These are phyloP conservation scores for Lasioglossum calceatum DNA, from an alignment of 2,888 invertebrate genomes.

Conservation along the genomic window DNA sequence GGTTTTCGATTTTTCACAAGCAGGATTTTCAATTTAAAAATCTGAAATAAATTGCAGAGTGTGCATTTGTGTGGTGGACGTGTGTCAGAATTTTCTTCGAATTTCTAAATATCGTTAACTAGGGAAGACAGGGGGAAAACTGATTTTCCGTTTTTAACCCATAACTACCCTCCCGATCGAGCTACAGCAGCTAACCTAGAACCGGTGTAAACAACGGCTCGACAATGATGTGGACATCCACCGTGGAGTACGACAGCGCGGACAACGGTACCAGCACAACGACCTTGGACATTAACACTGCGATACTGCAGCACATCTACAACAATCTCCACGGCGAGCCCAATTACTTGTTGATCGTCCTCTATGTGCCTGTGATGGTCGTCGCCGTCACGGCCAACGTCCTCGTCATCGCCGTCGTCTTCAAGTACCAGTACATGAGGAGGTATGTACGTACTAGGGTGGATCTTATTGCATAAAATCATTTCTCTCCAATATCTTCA, in stretches of 20 bases:
- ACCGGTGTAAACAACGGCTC: neutral
- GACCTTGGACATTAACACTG: constrained; percentile 60
- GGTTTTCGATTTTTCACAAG: too few relatives aligned
- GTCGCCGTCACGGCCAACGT: constrained; percentile 88
- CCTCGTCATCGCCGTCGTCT: constrained; percentile 88
- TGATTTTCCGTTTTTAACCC: neutral
- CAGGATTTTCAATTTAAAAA: too few relatives aligned
- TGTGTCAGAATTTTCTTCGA: too few relatives aligned
- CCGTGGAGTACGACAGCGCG: constrained; percentile 16
- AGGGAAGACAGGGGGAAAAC: too few relatives aligned
- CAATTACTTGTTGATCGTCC: constrained; percentile 85
- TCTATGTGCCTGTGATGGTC: constrained; percentile 88
- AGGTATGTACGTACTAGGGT: constrained; percentile 86
- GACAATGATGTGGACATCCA: constrained; percentile 12
- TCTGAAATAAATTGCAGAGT: too few relatives aligned
- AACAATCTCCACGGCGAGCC: constrained; percentile 69
- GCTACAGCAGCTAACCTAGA: too few relatives aligned
- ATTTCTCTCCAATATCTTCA: too few relatives aligned
- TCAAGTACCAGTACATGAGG: constrained; percentile 89
- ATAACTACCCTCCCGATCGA: too few relatives aligned
- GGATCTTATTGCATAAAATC: too few relatives aligned
- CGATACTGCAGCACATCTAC: constrained; percentile 70
- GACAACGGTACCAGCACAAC: constrained; percentile 1
- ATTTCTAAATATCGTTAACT: too few relatives aligned
- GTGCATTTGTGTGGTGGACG: too few relatives aligned